These are phyloP conservation scores for Periphyllus acericola DNA, from an alignment of 2,888 invertebrate genomes.

Conservation along the genomic window DNA sequence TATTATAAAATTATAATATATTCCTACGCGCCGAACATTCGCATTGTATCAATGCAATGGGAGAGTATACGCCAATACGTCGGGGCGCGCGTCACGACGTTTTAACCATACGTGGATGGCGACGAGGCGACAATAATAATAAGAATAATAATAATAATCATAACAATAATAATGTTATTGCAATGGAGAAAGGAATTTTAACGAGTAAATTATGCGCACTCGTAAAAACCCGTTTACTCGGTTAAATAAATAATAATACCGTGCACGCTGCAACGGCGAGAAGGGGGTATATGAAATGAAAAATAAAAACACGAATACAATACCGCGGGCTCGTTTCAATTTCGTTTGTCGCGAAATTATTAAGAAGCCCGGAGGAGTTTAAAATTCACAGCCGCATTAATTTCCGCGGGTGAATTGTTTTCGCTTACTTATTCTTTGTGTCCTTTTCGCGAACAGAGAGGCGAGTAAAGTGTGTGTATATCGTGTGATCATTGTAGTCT, in stretches of 20 bases:
- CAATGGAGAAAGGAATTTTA: neutral
- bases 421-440: too few species aligned
- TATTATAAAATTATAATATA: too few species aligned
- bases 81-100: neutral
- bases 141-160: too few species aligned
- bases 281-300: neutral
- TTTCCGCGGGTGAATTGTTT: neutral
- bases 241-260: neutral
- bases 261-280: neutral
- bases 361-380: neutral
- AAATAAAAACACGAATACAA: neutral
- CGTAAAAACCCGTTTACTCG: neutral
- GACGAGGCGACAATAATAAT: neutral
- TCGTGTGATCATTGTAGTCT: too few species aligned
- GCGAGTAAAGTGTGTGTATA: too few species aligned
- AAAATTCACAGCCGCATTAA: neutral
- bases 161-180: neutral
- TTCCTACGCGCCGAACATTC: too few species aligned
- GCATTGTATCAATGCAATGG: too few species aligned
- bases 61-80: too few species aligned
- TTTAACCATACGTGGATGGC: neutral
- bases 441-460: too few species aligned
- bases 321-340: neutral
- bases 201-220: neutral
- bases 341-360: neutral